Conservation (phyloP, 2,113 vertebrate genomes). For the Alosa alosa region DNA sequence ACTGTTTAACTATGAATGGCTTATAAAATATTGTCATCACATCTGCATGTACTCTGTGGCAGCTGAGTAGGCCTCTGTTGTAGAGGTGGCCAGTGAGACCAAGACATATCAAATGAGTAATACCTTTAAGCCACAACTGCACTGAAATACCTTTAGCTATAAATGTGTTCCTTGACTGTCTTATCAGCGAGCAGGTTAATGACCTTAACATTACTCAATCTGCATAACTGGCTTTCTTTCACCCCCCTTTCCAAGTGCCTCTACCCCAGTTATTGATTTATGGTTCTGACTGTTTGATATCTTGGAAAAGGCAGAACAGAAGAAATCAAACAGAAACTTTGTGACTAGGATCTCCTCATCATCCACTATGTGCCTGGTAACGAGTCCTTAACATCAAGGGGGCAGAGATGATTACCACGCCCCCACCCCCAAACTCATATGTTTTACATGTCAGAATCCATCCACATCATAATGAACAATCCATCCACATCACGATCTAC, state of each 20-base stretch:
- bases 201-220: too few relatives aligned
- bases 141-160: not conserved
- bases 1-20: not conserved
- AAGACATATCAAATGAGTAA: not conserved
- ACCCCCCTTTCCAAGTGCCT: too few relatives aligned
- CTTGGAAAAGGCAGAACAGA: too few relatives aligned
- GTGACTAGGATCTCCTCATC: too few relatives aligned
- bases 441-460: too few relatives aligned
- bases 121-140: not conserved
- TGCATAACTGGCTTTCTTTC: too few relatives aligned
- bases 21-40: not conserved
- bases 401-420: not conserved
- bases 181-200: too few relatives aligned
- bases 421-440: too few relatives aligned
- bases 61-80: slow-evolving; percentile 60
- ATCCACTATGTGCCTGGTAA: not conserved
- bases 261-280: too few relatives aligned
- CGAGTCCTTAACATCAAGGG: not conserved
- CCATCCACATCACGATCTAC: not conserved
- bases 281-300: too few relatives aligned
- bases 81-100: slow-evolving; percentile 30
- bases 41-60: not conserved
- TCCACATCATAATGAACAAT: too few relatives aligned
- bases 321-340: too few relatives aligned
- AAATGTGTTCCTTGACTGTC: not conserved